These are phyloP conservation scores for Saccopteryx leptura DNA, from an alignment of 2,113 vertebrate genomes.

Conservation along the genomic window DNA sequence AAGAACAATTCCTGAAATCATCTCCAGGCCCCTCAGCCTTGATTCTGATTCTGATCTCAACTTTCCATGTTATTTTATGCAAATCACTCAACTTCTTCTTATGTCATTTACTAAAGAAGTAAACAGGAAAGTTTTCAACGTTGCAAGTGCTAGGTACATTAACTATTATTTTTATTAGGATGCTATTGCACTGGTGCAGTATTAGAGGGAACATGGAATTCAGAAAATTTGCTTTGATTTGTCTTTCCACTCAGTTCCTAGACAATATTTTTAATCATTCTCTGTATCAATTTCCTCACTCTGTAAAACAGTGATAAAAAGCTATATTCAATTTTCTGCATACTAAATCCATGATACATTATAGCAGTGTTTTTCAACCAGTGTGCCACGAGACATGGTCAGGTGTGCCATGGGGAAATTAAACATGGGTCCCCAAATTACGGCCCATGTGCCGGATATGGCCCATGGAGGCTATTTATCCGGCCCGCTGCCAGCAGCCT, in stretches of 20 bases:
- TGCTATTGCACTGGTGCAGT: not conserved
- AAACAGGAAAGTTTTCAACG: not conserved
- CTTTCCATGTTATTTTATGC: not conserved
- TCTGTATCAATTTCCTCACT: not conserved
- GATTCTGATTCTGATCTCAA: constrained; percentile 11
- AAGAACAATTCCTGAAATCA: constrained; percentile 25
- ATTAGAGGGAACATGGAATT: not conserved
- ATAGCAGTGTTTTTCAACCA: not conserved
- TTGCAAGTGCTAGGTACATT: not conserved
- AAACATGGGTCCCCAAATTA: too few species aligned
- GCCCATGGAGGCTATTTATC: too few species aligned
- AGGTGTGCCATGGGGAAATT: too few species aligned
- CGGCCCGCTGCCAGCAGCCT: too few species aligned
- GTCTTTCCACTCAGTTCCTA: not conserved
- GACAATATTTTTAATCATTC: not conserved
- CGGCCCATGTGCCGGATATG: too few species aligned
- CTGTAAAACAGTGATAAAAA: constrained; percentile 1
- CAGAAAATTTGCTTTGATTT: not conserved
- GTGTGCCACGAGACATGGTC: too few species aligned
- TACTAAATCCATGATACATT: not conserved
- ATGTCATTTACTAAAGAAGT: not conserved
- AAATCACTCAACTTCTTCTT: constrained; percentile 5
- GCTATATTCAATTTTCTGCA: not conserved
- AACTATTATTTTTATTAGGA: not conserved
- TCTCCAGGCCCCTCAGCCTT: not conserved